Conservation (phyloP, 2,113 vertebrate species). For the Heloderma charlesbogerti region DNA sequence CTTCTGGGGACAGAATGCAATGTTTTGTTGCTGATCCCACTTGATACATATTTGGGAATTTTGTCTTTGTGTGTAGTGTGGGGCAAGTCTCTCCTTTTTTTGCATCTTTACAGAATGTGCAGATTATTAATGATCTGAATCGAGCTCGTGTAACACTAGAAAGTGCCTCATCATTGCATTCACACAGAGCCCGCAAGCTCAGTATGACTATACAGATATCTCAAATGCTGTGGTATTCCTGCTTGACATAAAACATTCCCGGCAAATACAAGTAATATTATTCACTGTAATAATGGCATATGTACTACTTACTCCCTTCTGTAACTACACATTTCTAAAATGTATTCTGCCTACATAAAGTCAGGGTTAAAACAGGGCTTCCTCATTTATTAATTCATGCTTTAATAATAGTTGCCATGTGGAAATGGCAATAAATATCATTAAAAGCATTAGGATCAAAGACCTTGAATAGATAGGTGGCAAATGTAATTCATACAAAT, state of each 20-base stretch:
- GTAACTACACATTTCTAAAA: conserved; percentile 57
- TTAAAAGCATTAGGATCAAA: conserved; percentile 67
- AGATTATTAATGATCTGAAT: not conserved
- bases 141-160: too few species aligned
- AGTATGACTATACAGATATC: not conserved
- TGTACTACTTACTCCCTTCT: conserved; percentile 60
- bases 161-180: not conserved
- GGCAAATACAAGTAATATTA: conserved; percentile 44
- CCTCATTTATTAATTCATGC: conserved; percentile 65
- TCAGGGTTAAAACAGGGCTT: conserved; percentile 58
- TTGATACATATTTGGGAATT: not conserved
- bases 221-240: not conserved
- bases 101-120: not conserved
- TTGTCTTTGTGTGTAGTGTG: not conserved
- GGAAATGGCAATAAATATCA: conserved; percentile 65
- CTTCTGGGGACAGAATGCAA: not conserved
- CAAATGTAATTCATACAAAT: conserved; percentile 67
- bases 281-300: conserved; percentile 54
- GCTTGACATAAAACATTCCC: conserved; percentile 10
- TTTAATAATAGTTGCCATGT: conserved; percentile 68
- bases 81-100: not conserved
- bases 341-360: conserved; percentile 57
- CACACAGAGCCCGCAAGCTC: not conserved
- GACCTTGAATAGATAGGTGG: conserved; percentile 62
- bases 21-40: not conserved